Evolutionary conservation across 2,797 vertebrate species (phyloP), one percentile per base, ranked within the genome.

Genomic region (Pachyuromys duprasi): DNA sequence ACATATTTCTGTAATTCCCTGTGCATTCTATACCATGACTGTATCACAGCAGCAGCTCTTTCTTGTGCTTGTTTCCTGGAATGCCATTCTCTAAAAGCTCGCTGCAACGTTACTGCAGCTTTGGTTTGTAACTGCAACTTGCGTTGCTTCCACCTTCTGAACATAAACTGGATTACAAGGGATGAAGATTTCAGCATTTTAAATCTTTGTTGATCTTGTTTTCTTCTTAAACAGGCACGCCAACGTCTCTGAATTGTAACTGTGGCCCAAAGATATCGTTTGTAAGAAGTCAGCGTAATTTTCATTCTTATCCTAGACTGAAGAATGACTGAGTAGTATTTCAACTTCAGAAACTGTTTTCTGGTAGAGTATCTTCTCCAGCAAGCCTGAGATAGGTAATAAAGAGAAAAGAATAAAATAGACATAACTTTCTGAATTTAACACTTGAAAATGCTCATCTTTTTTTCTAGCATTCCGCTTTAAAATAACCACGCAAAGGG

Each of bases 1-100:
- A 90, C 63, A 81, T 99, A 99, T 0, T 80, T 97, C 65, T 24
- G 97, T 65, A 83, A 86, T 88, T 98, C 98, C 94, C 63, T 98
- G 42, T 97, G 98, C 99, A 98, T 99, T 90, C 99, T 98, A 65
- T 99, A 99, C 99, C 99, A 99, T 2, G 99, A 98, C 93, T 99
- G 99, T 95, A 99, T 99, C 93, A 95, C 96, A 36, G 99, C 3
- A 31, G 99, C 99, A 24, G 99, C 99, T 0, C 86, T 90, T 0
- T 84, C 98, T 89, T 93, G 81, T 1, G 96, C 76, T 57, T 88
- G 57, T 95, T 97, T 98, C 33, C 79, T 96, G 69, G 88, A 12
- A 0, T 96, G 98, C 99, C 99, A 99, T 80, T 98, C 98, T 95
- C 96, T 97, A 82, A 99, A 99, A 28, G 97, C 98, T 72, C 95